phyloP scores from a whole-genome alignment of 2,888 invertebrate species.

The Thereva unica region DNA sequence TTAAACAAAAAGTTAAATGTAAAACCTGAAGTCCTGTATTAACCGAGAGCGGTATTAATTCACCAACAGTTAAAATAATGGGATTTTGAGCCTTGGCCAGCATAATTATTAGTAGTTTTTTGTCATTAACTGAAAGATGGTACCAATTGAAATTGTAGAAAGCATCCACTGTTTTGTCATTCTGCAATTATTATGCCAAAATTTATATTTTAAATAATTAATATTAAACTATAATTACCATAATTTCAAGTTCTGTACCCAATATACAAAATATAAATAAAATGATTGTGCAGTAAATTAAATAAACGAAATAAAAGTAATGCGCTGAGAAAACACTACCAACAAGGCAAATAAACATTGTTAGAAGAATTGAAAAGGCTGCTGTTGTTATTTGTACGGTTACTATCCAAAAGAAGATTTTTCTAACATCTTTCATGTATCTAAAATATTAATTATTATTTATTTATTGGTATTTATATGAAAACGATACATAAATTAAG shows the following conservation, averaged over 20 bases:
- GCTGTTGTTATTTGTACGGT: neutral
- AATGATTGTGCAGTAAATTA: neutral
- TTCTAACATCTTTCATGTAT: neutral
- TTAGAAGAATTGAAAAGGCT: neutral
- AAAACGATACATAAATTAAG: no score
- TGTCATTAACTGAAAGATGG: neutral
- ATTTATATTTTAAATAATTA: neutral
- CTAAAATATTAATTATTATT: no score
- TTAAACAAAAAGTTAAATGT: neutral
- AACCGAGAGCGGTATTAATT: slow-evolving; percentile 5
- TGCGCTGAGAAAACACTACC: neutral
- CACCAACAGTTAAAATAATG: neutral
- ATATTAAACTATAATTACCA: neutral
- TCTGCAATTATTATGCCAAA: neutral
- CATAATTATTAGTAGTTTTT: slow-evolving; percentile 5
- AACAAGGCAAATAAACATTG: neutral
- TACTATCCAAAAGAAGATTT: slow-evolving; percentile 1
- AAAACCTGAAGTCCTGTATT: slow-evolving; percentile 13
- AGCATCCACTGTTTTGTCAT: neutral
- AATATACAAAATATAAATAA: neutral
- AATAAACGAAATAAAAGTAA: neutral
- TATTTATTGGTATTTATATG: no score
- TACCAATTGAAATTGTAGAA: slow-evolving; percentile 19
- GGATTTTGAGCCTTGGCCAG: neutral
- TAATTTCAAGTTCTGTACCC: neutral